Conservation (phyloP, 2,797 vertebrate genomes). For the Coccyzus lansbergi region DNA sequence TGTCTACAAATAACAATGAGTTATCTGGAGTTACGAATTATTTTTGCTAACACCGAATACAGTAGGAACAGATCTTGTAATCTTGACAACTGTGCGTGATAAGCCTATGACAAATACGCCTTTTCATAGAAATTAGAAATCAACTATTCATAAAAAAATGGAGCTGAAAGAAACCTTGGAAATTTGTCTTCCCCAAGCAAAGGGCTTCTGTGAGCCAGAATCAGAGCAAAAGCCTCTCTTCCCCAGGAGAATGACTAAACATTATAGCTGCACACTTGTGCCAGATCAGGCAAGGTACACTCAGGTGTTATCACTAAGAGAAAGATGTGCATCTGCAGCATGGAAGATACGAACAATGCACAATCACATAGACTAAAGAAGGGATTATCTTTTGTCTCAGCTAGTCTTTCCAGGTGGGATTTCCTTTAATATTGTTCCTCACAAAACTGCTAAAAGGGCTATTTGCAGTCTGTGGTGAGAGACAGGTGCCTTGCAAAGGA, state of each 20-base stretch:
- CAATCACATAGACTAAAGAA: not conserved
- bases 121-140: slow-evolving; percentile 25
- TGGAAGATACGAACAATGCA: not conserved
- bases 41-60: slow-evolving; percentile 3
- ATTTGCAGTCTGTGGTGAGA: not conserved
- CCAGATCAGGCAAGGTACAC: not conserved
- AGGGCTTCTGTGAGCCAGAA: not conserved
- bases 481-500: not conserved
- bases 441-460: not conserved
- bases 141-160: not conserved
- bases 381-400: not conserved
- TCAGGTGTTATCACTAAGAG: not conserved
- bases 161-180: not conserved
- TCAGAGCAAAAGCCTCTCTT: not conserved
- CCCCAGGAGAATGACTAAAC: not conserved
- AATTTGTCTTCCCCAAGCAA: not conserved
- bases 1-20: not conserved
- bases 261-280: not conserved
- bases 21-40: not conserved
- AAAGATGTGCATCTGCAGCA: accelerated
- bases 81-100: not conserved
- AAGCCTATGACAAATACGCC: slow-evolving; percentile 1
- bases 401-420: not conserved
- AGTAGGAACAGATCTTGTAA: slow-evolving; percentile 5
- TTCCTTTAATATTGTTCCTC: not conserved